Base-by-base conservation (phyloP, 2,113 vertebrate genomes). In the Strix aluco region DNA sequence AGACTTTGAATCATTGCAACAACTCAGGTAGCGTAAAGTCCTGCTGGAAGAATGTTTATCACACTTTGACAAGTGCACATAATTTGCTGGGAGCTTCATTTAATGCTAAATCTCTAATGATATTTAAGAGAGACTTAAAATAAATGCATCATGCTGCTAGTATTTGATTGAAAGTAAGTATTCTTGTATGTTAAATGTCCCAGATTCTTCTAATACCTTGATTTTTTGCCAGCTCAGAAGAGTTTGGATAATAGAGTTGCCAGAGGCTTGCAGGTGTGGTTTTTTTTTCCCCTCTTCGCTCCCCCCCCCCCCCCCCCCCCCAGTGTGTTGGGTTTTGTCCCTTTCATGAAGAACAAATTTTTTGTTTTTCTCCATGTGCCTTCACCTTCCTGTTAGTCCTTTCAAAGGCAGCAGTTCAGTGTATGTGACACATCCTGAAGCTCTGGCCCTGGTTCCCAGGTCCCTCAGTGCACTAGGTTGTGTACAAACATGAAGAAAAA, bases 381-480 rank as follows among this genome's bases (percentile, higher is more conserved):
- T 87, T 67, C 27, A 58, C 63, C 20, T 81, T 79, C 27, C 47
- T 52, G 7, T 78, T 46, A 57, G 34, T 32, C 32, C 9, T 70
- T 66, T 38, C 71, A 86, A 62, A 83, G 67, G 29, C 70, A 94
- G 44, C 44, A 79, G 57, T 62, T 69, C 4, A 44, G 40, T 21
- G 23, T 23, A 6, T 32, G 19, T 69, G 29, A 42, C 2, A 0
- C 32, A 52, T 16, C 20, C 21, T 19, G 49, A 54, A 75, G 34
- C 17, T 67, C 42, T 54, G 38, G 23, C 15, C 21, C 18, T n/a
- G 22, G 52, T 71, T 86, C 38, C 9, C 52, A 40, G 14, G 9
- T 23, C 27, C 29, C 22, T 67, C 0, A 0, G 12, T 55, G 18
- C 1, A 2, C 27, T 40, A 38, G 29, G 23, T 1, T 30, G 4